Conservation (phyloP, 2,888 invertebrate genomes). For the Conchocele bisecta region DNA sequence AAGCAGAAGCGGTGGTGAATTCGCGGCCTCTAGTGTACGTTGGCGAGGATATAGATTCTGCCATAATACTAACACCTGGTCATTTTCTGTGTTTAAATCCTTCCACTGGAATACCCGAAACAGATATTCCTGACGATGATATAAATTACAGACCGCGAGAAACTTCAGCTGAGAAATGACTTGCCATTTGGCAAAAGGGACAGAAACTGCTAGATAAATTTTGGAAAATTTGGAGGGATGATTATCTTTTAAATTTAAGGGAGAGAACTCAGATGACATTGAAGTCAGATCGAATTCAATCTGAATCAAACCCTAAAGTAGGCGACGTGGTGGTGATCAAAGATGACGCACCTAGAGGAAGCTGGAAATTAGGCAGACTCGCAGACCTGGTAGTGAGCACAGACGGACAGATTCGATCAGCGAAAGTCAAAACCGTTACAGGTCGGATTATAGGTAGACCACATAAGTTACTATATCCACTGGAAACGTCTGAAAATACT, state of each 20-base stretch:
- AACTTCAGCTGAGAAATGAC: constrained; percentile 9
- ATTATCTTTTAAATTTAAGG: constrained; percentile 11
- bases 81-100: too few species aligned
- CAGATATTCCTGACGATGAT: too few species aligned
- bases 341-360: constrained; percentile 15
- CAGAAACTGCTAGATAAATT: constrained; percentile 7
- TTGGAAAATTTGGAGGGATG: constrained; percentile 4
- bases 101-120: too few species aligned
- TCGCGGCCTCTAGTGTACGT: too few species aligned
- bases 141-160: neutral
- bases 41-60: too few species aligned
- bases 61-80: too few species aligned
- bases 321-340: constrained; percentile 21
- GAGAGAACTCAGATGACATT: neutral
- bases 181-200: constrained; percentile 18
- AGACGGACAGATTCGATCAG: constrained; percentile 4
- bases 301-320: neutral
- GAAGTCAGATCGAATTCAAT: neutral
- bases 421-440: neutral
- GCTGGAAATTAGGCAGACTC: constrained; percentile 17
- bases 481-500: neutral
- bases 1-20: too few species aligned
- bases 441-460: neutral
- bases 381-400: neutral
- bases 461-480: constrained; percentile 1